Percentiles rank a stretch among this genome's conserved stretches.
Evolutionary conservation across 2,888 invertebrate genomes (phyloP).

Genomic region (Phengaris alcon): DNA sequence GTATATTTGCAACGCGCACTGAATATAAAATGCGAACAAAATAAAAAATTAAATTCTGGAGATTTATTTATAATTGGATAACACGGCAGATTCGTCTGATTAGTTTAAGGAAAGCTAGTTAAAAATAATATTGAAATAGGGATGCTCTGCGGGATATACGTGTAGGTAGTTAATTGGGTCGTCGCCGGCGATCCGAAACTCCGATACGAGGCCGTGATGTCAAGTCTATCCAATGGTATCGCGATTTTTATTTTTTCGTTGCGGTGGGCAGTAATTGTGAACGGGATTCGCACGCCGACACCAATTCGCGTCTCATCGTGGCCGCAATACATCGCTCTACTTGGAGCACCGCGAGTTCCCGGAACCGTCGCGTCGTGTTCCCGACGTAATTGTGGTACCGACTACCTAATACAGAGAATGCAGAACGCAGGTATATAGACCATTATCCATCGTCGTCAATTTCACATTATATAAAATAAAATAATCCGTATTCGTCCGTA

Average conservation of each 20-base stretch:
- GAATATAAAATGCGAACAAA: not conserved
- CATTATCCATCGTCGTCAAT: not conserved
- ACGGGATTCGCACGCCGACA: conserved; percentile 73
- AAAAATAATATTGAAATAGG: conserved; percentile 52
- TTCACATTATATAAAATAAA: not conserved
- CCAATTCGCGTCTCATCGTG: conserved; percentile 75
- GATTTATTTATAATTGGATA: conserved; percentile 16
- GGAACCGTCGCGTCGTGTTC: conserved; percentile 58
- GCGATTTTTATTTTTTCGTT: conserved; percentile 72
- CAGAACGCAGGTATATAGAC: not conserved
- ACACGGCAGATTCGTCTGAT: conserved; percentile 13
- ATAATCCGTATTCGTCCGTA: not conserved
- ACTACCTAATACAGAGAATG: conserved; percentile 14
- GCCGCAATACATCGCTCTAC: conserved; percentile 75
- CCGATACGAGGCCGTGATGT: conserved; percentile 58
- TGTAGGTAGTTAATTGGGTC: conserved; percentile 60
- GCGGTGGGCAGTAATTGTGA: conserved; percentile 75
- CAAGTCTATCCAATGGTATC: conserved; percentile 68
- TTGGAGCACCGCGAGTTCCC: conserved; percentile 73
- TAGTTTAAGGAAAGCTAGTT: conserved; percentile 45
- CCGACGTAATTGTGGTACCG: conserved; percentile 48
- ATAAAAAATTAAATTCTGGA: conserved; percentile 4
- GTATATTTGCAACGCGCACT: not conserved
- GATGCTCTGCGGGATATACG: conserved; percentile 54
- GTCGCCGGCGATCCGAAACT: conserved; percentile 62